Evolutionary conservation across 2,113 vertebrate genomes (phyloP).

Genomic region (Thalassarche chlororhynchos): DNA sequence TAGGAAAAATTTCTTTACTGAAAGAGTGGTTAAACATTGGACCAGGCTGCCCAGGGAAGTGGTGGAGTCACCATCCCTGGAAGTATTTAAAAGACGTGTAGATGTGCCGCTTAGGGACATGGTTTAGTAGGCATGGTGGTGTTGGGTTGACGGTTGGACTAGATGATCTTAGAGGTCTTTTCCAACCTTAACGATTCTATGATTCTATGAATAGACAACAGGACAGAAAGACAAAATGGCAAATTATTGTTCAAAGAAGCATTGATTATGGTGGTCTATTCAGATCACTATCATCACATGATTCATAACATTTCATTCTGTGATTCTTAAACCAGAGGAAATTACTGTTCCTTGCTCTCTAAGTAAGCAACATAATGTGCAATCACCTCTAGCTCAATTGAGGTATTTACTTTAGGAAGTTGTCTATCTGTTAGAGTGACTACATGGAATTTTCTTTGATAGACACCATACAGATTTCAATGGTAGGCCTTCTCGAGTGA

Average conservation of each 20-base stretch:
- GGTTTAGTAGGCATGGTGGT: too few relatives aligned
- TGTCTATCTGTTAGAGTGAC: not conserved
- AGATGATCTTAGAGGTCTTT: too few relatives aligned
- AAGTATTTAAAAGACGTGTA: too few relatives aligned
- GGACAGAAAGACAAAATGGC: not conserved
- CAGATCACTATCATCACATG: not conserved
- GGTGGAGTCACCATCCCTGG: too few relatives aligned
- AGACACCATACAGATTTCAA: not conserved
- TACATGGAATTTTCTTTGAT: not conserved
- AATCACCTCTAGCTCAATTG: not conserved
- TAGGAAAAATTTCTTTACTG: too few relatives aligned
- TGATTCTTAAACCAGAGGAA: not conserved
- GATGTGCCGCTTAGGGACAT: too few relatives aligned
- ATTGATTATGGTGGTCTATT: not conserved
- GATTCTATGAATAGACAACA: not conserved
- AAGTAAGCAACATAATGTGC: not conserved
- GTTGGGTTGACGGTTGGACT: too few relatives aligned
- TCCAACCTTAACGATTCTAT: too few relatives aligned
- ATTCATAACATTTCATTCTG: not conserved
- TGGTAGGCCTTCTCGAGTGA: not conserved
- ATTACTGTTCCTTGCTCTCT: not conserved
- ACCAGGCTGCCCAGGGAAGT: too few relatives aligned
- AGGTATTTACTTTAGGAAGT: not conserved
- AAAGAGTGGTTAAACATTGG: too few relatives aligned
- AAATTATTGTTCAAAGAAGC: not conserved